phyloP scores from a whole-genome alignment of 2,888 invertebrate genomes.

The Orgyia antiqua region DNA sequence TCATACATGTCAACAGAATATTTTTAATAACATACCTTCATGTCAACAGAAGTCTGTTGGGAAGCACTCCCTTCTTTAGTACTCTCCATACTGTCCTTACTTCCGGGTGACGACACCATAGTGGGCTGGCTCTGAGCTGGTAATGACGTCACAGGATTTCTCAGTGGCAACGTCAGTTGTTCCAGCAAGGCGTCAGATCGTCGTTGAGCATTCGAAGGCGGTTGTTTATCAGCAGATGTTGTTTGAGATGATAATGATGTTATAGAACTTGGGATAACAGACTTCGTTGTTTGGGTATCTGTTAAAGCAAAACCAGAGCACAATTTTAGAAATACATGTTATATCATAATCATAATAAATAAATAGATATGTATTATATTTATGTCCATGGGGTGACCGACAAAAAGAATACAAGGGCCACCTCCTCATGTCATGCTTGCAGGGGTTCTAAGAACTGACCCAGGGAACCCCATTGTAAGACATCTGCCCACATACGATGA shows the following conservation, averaged over 20 bases:
- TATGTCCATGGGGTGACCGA: too few relatives aligned
- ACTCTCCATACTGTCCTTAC: constrained; percentile 58
- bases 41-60: constrained; percentile 55
- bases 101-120: constrained; percentile 45
- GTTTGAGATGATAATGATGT: constrained; percentile 61
- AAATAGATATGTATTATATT: too few relatives aligned
- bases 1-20: too few relatives aligned
- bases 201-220: constrained; percentile 57
- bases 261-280: constrained; percentile 61
- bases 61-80: constrained; percentile 49
- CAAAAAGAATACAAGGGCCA: too few relatives aligned
- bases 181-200: constrained; percentile 67
- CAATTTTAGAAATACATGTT: too few relatives aligned
- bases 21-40: constrained; percentile 45
- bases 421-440: too few relatives aligned
- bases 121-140: constrained; percentile 36
- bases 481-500: too few relatives aligned
- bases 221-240: constrained; percentile 53
- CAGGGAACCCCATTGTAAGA: too few relatives aligned
- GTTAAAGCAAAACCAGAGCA: too few relatives aligned
- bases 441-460: too few relatives aligned
- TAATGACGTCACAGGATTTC: constrained; percentile 48
- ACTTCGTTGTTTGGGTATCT: constrained; percentile 62
- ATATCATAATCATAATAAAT: too few relatives aligned
- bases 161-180: constrained; percentile 62